Conservation (phyloP, 2,888 invertebrate genomes). For the Coenonympha glycerion region DNA sequence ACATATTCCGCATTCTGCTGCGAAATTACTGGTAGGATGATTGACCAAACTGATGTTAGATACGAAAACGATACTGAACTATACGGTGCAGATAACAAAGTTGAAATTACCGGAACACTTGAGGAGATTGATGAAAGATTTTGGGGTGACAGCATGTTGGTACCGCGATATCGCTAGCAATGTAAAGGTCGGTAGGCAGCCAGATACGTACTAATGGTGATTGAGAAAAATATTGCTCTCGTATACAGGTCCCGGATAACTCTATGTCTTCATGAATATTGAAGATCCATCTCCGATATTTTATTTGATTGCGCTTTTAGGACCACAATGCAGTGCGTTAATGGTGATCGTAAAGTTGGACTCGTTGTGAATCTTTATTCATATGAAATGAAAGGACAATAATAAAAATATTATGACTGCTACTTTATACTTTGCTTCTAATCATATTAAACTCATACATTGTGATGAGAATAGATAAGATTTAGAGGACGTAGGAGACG, state of each 20-base stretch:
- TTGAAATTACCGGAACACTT: constrained; percentile 27
- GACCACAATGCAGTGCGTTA: constrained; percentile 41
- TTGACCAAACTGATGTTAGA: constrained; percentile 39
- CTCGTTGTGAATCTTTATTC: constrained; percentile 41
- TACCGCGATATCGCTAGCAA: constrained; percentile 48
- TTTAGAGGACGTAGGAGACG: too few relatives aligned
- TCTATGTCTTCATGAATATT: constrained; percentile 75
- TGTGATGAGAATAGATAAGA: too few relatives aligned
- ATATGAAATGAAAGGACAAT: constrained; percentile 24
- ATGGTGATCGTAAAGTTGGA: constrained; percentile 49
- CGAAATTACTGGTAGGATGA: constrained; percentile 45
- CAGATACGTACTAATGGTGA: constrained; percentile 75
- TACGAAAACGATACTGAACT: constrained; percentile 29
- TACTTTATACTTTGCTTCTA: not conserved
- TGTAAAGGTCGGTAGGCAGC: constrained; percentile 65
- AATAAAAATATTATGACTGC: constrained; percentile 10
- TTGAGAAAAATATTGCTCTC: constrained; percentile 73
- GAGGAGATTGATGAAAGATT: constrained; percentile 45
- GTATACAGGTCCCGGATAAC: constrained; percentile 55
- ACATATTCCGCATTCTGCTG: constrained; percentile 74
- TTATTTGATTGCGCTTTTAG: constrained; percentile 60
- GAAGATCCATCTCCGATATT: constrained; percentile 64
- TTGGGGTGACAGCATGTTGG: constrained; percentile 43
- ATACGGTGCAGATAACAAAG: constrained; percentile 26
- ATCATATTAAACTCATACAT: not conserved